phyloP scores from a whole-genome alignment of 2,113 vertebrate genomes.

The Syrrhaptes paradoxus region DNA sequence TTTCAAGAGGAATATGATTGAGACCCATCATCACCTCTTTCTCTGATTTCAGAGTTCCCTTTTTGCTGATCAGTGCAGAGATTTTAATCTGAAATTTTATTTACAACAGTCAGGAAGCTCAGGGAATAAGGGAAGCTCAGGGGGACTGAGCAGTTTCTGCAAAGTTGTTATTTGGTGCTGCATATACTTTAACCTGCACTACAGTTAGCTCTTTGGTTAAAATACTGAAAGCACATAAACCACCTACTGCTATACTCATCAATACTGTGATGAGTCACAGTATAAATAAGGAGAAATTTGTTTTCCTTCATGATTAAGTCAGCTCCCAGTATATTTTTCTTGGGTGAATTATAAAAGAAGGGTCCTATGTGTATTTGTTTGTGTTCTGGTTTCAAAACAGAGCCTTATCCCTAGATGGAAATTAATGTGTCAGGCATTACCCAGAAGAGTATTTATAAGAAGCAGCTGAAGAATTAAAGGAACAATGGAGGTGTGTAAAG shows the following conservation, averaged over 20 bases:
- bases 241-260: background rate
- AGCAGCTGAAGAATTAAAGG: constrained; percentile 19
- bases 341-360: background rate
- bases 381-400: constrained; percentile 8
- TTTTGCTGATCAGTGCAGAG: background rate
- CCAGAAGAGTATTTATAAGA: constrained; percentile 14
- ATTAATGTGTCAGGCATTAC: constrained; percentile 10
- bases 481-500: background rate
- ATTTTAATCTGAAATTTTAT: background rate
- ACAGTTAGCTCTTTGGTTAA: background rate
- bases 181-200: background rate
- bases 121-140: background rate
- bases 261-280: background rate
- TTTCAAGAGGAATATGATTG: background rate
- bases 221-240: background rate
- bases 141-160: background rate
- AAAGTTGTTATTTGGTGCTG: background rate
- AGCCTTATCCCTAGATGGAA: background rate
- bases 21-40: background rate
- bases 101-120: background rate
- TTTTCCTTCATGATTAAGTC: background rate
- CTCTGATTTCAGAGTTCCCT: background rate
- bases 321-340: background rate
- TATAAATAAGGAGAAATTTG: background rate
- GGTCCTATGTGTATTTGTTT: background rate